A percentile compares a stretch with the other conserved stretches of the same genome.
phyloP scores from a whole-genome alignment of 2,113 vertebrate species.

The Phaethon lepturus region DNA sequence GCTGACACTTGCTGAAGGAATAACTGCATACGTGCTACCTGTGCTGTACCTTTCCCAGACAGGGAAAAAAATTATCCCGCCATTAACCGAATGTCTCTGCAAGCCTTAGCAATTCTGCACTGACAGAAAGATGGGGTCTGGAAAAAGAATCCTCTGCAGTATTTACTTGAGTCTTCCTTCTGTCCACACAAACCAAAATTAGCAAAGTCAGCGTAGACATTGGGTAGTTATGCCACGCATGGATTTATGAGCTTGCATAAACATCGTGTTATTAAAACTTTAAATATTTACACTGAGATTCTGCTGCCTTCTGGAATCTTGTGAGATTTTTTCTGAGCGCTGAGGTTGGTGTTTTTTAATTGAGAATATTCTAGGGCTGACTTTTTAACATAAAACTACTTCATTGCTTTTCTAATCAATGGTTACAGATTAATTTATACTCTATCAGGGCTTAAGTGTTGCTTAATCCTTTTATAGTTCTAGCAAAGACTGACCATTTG shows the following conservation, averaged over 20 bases:
- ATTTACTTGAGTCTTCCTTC: slow-evolving; percentile 14
- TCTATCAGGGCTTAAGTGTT: background rate
- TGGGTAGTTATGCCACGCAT: slow-evolving; percentile 9
- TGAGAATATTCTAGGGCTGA: background rate
- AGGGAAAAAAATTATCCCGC: background rate
- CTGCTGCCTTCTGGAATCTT: slow-evolving; percentile 25
- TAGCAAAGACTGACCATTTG: background rate
- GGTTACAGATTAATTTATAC: background rate
- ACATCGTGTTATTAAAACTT: slow-evolving; percentile 50
- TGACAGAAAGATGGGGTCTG: background rate
- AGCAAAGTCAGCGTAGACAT: background rate
- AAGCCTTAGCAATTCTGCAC: background rate
- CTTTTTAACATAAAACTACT: background rate
- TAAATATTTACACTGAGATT: slow-evolving; percentile 55
- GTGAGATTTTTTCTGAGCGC: background rate
- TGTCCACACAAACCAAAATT: slow-evolving; percentile 37
- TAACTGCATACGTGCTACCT: background rate
- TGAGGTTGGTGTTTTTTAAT: background rate
- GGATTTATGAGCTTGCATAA: slow-evolving; percentile 31
- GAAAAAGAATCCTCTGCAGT: background rate
- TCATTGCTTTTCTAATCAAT: background rate
- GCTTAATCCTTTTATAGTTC: background rate
- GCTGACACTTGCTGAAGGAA: background rate
- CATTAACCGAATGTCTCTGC: background rate
- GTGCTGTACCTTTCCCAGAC: background rate